These are phyloP conservation scores for Peromyscus maniculatus DNA, from an alignment of 2,113 vertebrate genomes.

Conservation along the genomic window DNA sequence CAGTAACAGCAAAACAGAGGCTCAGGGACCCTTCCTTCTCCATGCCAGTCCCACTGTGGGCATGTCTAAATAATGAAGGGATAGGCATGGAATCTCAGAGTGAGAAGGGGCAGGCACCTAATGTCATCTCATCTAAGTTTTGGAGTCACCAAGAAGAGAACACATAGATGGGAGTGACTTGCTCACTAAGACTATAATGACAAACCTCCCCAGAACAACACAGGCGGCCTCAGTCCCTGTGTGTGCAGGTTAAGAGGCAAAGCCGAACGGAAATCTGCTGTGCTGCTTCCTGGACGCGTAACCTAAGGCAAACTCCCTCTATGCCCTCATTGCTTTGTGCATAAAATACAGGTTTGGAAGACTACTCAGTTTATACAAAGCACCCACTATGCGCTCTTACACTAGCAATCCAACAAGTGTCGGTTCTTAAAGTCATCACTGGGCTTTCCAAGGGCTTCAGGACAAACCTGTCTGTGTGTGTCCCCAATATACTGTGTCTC, in stretches of 20 bases:
- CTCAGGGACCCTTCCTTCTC: not conserved
- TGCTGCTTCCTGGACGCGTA: not conserved
- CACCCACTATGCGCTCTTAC: not conserved
- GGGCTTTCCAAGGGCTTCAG: not conserved
- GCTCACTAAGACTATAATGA: not conserved
- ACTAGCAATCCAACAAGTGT: not conserved
- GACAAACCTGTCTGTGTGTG: not conserved
- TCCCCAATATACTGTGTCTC: too few relatives aligned
- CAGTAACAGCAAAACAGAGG: not conserved
- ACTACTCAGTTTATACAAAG: not conserved
- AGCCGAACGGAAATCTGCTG: not conserved
- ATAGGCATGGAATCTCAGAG: not conserved
- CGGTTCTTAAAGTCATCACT: not conserved
- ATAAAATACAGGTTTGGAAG: constrained; percentile 6
- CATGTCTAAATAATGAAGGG: not conserved
- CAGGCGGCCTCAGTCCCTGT: not conserved
- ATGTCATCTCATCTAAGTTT: not conserved
- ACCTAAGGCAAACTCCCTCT: not conserved
- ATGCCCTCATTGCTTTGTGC: not conserved
- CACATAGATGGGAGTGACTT: not conserved
- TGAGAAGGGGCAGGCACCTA: not conserved
- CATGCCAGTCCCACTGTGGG: too few relatives aligned
- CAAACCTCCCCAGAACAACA: not conserved
- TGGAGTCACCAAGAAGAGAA: not conserved
- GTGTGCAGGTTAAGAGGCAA: not conserved